Evolutionary conservation across 2,888 invertebrate species (phyloP).

Genomic region (Sphaerophoria taeniata): DNA sequence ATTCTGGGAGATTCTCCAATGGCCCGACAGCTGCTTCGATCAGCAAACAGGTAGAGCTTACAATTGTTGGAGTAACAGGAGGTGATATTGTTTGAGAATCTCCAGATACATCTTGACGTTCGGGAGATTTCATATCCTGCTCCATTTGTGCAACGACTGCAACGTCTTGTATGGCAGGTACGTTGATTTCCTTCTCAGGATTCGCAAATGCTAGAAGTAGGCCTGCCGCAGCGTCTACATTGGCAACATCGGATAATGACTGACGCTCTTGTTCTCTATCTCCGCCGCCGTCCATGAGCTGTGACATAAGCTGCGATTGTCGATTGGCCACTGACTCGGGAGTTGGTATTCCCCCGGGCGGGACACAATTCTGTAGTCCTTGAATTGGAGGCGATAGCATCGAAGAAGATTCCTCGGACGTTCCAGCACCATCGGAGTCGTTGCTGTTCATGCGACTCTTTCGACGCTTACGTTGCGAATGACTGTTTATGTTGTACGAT

Average conservation of each 20-base stretch:
- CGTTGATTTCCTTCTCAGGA: constrained; percentile 75
- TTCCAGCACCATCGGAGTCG: constrained; percentile 88
- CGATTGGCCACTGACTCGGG: constrained; percentile 71
- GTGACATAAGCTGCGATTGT: constrained; percentile 74
- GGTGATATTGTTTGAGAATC: constrained; percentile 75
- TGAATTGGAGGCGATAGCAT: constrained; percentile 84
- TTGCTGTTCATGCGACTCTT: constrained; percentile 90
- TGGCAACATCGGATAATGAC: constrained; percentile 51
- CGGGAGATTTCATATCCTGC: constrained; percentile 72
- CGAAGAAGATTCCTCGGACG: constrained; percentile 87
- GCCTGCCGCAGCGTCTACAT: constrained; percentile 84
- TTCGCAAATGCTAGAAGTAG: constrained; percentile 85
- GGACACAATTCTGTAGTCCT: constrained; percentile 56
- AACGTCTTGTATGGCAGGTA: constrained; percentile 39
- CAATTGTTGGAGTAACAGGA: constrained; percentile 78
- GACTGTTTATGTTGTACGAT: constrained; percentile 76
- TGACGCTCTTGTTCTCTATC: constrained; percentile 22
- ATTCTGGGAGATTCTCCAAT: constrained; percentile 83
- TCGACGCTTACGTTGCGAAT: constrained; percentile 84
- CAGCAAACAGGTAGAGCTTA: constrained; percentile 91
- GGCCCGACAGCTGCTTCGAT: constrained; percentile 94
- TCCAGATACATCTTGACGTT: constrained; percentile 65
- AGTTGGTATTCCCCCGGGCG: constrained; percentile 72
- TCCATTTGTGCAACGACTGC: constrained; percentile 25
- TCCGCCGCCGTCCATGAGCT: constrained; percentile 61